Conservation (phyloP, 1,140 invertebrate genomes). For the Ceratina japonica region DNA sequence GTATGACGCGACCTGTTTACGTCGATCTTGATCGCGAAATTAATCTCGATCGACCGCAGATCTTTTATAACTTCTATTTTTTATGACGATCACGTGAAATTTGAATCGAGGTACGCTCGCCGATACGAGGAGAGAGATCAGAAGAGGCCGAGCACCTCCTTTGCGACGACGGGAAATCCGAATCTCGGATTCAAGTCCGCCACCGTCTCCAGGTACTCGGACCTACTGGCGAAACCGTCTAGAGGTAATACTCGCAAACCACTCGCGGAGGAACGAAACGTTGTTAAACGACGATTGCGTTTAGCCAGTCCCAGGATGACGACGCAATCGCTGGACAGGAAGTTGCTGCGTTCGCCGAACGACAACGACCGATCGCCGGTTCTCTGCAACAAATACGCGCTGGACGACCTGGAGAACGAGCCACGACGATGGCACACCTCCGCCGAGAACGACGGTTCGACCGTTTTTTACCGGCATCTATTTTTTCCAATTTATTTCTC, state of each 20-base stretch:
- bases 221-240: slow-evolving; percentile 60
- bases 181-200: slow-evolving; percentile 58
- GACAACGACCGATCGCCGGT: slow-evolving; percentile 81
- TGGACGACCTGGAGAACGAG: slow-evolving; percentile 80
- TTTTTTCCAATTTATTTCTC: no score
- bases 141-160: slow-evolving; percentile 14
- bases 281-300: slow-evolving; percentile 26
- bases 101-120: slow-evolving; percentile 15
- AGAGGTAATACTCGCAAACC: slow-evolving; percentile 59
- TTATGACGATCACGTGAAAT: slow-evolving; percentile 35
- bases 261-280: not conserved
- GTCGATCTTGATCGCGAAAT: no score
- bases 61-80: no score
- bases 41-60: no score
- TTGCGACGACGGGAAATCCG: slow-evolving; percentile 56
- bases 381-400: slow-evolving; percentile 86
- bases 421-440: slow-evolving; percentile 54
- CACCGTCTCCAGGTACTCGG: slow-evolving; percentile 73
- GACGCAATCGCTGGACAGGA: slow-evolving; percentile 77
- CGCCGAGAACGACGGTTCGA: not conserved
- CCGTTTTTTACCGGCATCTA: no score
- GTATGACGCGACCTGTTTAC: not conserved
- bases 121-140: slow-evolving; percentile 56
- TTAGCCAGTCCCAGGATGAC: slow-evolving; percentile 62
- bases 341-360: slow-evolving; percentile 60